These are phyloP conservation scores for Crotalus helleri DNA, from an alignment of 2,113 vertebrate genomes.

Conservation along the genomic window DNA sequence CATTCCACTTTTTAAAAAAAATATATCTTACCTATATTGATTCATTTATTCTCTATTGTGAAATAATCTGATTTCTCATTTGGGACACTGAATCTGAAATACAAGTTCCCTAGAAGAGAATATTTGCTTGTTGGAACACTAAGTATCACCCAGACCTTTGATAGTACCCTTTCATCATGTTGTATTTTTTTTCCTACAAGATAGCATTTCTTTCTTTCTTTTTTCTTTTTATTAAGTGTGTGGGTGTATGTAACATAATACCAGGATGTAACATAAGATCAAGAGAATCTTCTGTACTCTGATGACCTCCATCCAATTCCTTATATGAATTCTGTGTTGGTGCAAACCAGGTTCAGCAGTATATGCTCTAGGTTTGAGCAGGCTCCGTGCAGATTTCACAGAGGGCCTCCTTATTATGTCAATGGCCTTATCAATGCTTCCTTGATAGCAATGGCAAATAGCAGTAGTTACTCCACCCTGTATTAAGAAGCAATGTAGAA, in stretches of 20 bases:
- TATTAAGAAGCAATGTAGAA: background rate
- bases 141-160: background rate
- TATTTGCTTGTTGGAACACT: background rate
- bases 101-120: background rate
- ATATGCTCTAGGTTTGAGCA: background rate
- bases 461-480: background rate
- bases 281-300: background rate
- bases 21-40: background rate
- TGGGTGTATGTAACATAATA: no score
- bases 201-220: background rate
- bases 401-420: background rate
- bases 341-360: background rate
- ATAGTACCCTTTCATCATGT: background rate
- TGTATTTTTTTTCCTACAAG: background rate
- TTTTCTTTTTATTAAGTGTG: no score
- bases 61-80: background rate
- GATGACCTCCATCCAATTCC: background rate
- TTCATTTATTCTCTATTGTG: background rate
- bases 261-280: background rate
- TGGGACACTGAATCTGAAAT: background rate
- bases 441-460: background rate
- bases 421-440: background rate
- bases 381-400: background rate
- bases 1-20: background rate
- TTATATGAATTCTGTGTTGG: background rate